A percentile compares a stretch with the other conserved stretches of the same genome.
phyloP scores from a whole-genome alignment of 2,888 invertebrate genomes.

The Eilema sororculum region DNA sequence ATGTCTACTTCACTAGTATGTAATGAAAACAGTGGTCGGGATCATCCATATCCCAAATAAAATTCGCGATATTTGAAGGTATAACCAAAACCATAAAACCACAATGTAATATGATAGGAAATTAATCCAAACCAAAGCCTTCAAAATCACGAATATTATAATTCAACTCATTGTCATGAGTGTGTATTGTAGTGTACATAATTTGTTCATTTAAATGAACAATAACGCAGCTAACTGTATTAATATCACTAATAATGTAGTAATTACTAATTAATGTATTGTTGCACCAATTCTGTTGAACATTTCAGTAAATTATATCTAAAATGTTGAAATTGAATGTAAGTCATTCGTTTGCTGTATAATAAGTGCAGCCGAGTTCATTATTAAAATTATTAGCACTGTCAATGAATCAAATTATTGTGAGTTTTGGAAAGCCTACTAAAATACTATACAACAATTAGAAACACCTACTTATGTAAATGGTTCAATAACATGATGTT shows the following conservation, averaged over 20 bases:
- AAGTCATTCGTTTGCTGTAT: no score
- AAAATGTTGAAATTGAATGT: not conserved
- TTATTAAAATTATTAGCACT: no score
- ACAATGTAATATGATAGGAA: not conserved
- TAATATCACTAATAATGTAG: constrained; percentile 16
- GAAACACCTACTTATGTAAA: no score
- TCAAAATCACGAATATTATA: constrained; percentile 13
- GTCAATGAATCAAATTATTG: no score
- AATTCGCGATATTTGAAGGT: not conserved
- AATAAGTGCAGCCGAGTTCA: no score
- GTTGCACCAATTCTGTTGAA: not conserved
- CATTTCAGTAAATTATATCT: not conserved
- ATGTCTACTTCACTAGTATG: not conserved
- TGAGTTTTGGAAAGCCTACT: no score
- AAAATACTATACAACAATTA: no score
- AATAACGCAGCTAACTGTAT: constrained; percentile 24
- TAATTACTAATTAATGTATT: constrained; percentile 33
- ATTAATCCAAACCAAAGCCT: no score
- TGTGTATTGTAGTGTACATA: not conserved
- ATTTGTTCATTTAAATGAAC: constrained; percentile 33
- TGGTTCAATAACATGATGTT: no score
- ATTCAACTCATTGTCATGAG: constrained; percentile 16
- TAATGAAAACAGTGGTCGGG: not conserved
- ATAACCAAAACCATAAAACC: not conserved
- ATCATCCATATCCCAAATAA: not conserved